phyloP scores from a whole-genome alignment of 2,113 vertebrate genomes.

The Acanthisitta chloris region DNA sequence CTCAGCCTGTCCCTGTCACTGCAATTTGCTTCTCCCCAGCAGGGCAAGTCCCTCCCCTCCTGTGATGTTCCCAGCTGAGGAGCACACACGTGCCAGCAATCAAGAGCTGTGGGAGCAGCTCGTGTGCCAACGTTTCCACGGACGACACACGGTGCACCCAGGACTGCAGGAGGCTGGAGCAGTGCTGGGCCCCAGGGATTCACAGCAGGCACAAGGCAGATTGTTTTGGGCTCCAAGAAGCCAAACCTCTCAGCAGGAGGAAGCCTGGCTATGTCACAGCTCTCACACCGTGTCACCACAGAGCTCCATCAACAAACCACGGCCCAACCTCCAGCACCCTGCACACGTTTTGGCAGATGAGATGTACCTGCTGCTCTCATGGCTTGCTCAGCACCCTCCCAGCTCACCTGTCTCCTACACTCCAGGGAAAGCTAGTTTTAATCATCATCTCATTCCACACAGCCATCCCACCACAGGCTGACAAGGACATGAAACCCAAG shows the following conservation, averaged over 20 bases:
- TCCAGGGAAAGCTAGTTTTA: background rate
- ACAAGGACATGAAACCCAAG: rapidly evolving
- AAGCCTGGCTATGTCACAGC: background rate
- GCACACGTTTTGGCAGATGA: background rate
- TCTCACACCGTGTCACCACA: rapidly evolving
- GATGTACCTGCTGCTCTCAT: background rate
- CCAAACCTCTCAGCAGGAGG: background rate
- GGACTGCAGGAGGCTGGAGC: background rate
- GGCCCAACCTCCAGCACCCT: background rate
- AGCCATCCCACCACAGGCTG: background rate
- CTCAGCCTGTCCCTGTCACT: background rate
- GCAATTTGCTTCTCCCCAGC: background rate
- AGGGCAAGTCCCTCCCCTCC: background rate
- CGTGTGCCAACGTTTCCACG: background rate
- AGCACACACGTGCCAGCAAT: background rate
- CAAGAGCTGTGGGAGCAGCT: background rate
- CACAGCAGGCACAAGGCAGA: background rate
- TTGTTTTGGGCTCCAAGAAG: background rate
- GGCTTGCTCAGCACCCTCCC: background rate
- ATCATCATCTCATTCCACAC: rapidly evolving
- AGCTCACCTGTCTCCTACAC: background rate
- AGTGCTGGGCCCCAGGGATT: background rate
- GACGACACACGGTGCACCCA: background rate
- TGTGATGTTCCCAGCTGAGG: background rate
- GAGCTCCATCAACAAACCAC: background rate